phyloP scores from a whole-genome alignment of 2,797 vertebrate genomes.

The Brotula barbata region DNA sequence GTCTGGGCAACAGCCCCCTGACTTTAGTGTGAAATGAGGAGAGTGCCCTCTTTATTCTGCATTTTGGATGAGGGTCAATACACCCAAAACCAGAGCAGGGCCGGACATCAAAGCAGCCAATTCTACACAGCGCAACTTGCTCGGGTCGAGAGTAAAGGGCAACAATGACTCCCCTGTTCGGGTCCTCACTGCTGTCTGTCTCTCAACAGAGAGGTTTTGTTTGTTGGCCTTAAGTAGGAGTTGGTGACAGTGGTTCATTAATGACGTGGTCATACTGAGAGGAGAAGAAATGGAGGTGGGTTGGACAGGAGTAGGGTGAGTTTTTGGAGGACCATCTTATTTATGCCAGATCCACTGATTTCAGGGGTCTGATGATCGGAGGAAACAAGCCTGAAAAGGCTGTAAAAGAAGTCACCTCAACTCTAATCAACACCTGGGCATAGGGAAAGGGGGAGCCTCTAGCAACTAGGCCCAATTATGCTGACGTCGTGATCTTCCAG shows the following conservation, averaged over 20 bases:
- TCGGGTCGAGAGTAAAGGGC: slow-evolving; percentile 37
- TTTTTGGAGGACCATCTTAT: slow-evolving; percentile 45
- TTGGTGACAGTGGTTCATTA: slow-evolving; percentile 58
- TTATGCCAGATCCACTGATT: slow-evolving; percentile 36
- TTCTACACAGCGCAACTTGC: slow-evolving; percentile 28
- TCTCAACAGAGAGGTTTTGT: slow-evolving; percentile 66
- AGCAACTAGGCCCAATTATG: slow-evolving; percentile 69
- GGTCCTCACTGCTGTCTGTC: slow-evolving; percentile 46
- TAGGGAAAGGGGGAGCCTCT: slow-evolving; percentile 45
- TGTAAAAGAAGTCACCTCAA: slow-evolving; percentile 22
- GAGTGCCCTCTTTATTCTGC: slow-evolving; percentile 16
- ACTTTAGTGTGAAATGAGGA: slow-evolving; percentile 23
- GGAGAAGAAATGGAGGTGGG: slow-evolving; percentile 31
- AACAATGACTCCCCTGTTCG: slow-evolving; percentile 65
- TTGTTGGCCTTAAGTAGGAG: slow-evolving; percentile 40
- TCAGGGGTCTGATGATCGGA: too few relatives aligned
- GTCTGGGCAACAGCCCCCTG: slow-evolving; percentile 16
- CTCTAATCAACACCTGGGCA: slow-evolving; percentile 11
- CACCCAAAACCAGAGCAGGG: slow-evolving; percentile 52
- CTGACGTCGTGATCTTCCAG: slow-evolving; percentile 37
- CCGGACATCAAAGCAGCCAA: slow-evolving; percentile 44
- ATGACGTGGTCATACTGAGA: slow-evolving; percentile 40
- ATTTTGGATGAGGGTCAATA: slow-evolving; percentile 39
- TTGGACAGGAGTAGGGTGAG: slow-evolving; percentile 16
- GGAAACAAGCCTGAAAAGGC: too few relatives aligned